Conservation (phyloP, 92 coral and sea anemone species). For the Porites divaricata region DNA sequence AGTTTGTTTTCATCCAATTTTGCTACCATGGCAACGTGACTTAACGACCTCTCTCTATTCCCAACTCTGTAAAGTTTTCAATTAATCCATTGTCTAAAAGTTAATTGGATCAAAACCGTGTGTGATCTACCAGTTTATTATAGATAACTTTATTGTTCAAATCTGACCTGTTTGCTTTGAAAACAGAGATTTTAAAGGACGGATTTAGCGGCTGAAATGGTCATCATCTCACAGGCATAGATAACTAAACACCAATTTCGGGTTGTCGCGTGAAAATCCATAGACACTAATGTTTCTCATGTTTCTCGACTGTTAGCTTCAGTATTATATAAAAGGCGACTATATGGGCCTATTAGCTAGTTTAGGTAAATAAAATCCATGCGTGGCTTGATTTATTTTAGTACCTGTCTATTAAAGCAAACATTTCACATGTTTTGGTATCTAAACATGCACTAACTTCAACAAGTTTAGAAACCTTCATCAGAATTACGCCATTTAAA, state of each 20-base stretch:
- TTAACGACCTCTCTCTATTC: too few relatives aligned
- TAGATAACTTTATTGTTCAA: neutral
- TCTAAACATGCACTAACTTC: neutral
- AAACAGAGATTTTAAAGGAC: neutral
- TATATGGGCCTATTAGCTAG: neutral
- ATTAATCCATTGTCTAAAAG: too few relatives aligned
- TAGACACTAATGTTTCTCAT: too few relatives aligned
- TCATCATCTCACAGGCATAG: neutral
- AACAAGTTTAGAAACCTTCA: neutral
- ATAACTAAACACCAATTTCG: neutral
- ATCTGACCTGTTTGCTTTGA: neutral
- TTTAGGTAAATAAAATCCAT: neutral
- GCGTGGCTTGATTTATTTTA: neutral
- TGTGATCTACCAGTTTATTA: neutral
- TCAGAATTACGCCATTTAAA: conserved; percentile 15
- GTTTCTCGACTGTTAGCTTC: too few relatives aligned
- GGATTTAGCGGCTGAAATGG: neutral
- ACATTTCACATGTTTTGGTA: conserved; percentile 14
- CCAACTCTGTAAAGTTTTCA: too few relatives aligned
- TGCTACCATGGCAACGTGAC: too few relatives aligned
- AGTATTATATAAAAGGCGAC: too few relatives aligned
- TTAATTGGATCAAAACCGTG: neutral
- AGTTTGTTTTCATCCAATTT: too few relatives aligned
- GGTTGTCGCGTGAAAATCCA: neutral
- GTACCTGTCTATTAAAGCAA: conserved; percentile 2